Evolutionary conservation across 2,888 invertebrate genomes (phyloP).

Genomic region (Brenthis ino): DNA sequence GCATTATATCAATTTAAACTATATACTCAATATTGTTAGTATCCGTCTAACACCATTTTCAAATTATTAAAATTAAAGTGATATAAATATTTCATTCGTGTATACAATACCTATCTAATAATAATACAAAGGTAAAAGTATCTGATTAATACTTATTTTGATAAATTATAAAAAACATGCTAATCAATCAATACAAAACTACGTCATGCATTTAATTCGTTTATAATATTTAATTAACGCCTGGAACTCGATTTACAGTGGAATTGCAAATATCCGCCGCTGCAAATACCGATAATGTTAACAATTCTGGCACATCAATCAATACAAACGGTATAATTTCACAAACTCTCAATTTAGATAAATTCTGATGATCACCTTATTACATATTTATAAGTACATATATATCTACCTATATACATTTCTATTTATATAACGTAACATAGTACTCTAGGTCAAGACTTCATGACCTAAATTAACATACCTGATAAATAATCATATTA

Average conservation of each 20-base stretch:
- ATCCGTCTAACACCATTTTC: too few relatives aligned
- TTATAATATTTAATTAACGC: slow-evolving; percentile 8
- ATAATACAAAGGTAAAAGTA: too few relatives aligned
- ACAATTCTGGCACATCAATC: slow-evolving; percentile 33
- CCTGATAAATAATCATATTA: slow-evolving; percentile 28
- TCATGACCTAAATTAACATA: slow-evolving; percentile 39
- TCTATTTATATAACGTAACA: slow-evolving; percentile 31
- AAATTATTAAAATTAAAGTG: neutral
- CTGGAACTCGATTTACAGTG: slow-evolving; percentile 16
- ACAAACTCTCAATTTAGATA: slow-evolving; percentile 29
- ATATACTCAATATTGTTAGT: too few relatives aligned
- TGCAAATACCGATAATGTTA: slow-evolving; percentile 19
- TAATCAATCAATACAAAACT: neutral
- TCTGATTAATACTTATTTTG: too few relatives aligned
- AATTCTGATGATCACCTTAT: slow-evolving; percentile 20
- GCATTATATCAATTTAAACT: too few relatives aligned
- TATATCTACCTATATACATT: slow-evolving; percentile 1
- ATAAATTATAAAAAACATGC: too few relatives aligned
- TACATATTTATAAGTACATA: slow-evolving; percentile 1
- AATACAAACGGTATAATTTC: slow-evolving; percentile 28
- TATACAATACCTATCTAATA: neutral
- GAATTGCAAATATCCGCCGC: slow-evolving; percentile 27
- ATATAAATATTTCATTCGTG: neutral
- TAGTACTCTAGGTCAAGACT: slow-evolving; percentile 40
- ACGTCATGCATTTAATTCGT: neutral